Base-by-base conservation (phyloP, 1,140 invertebrate genomes). In the Adoxophyes honmai region DNA sequence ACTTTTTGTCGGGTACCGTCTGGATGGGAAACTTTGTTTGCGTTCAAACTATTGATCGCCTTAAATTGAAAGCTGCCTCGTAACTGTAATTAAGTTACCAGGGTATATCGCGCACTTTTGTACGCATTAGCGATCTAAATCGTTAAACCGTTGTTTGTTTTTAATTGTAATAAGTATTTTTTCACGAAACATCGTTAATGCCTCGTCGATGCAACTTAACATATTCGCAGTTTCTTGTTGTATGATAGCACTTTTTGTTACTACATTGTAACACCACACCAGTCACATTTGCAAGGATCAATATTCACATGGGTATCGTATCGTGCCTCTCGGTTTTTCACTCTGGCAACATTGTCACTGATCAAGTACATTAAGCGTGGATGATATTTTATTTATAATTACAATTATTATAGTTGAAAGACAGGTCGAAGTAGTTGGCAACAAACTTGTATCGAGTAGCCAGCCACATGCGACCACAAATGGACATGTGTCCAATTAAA, bases 21-120 rank as follows among this genome's bases (percentile, higher is more conserved):
- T 74, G 75, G 73, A 79, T 84, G 75, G 79, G 73, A 79, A 77
- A 77, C 71, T 77, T 81, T 86, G 79, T 82, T 82, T 83, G 78
- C 72, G 69, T 71, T 73, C 70, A 78, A 81, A 84, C 79, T 86
- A 86, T 82, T 81, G 82, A 86, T 83, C 82, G 53, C n/a, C 53
- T 55, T 37, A 55, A 36, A 55, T 39, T 55, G 21, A 48, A 48
- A 48, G 42, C 16, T n/a, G 42, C 35, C 52, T 53, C 34, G 52
- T 15, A 35, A 53, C 35, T n/a, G 52, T 53, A 36, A 53, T 53
- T 53, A 53, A 36, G 52, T 18, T n/a, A 2, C 18, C 11, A 11
- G n/a, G 2, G 6, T 28, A 2, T 28, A 28, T 28, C 21, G 21
- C 21, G 21, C 21, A 28, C 21, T 28, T 28, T 28, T 28, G 6